Evolutionary conservation across 2,888 invertebrate genomes (phyloP), one percentile per base, ranked within the genome.

Genomic region (Stomorhina lunata): DNA sequence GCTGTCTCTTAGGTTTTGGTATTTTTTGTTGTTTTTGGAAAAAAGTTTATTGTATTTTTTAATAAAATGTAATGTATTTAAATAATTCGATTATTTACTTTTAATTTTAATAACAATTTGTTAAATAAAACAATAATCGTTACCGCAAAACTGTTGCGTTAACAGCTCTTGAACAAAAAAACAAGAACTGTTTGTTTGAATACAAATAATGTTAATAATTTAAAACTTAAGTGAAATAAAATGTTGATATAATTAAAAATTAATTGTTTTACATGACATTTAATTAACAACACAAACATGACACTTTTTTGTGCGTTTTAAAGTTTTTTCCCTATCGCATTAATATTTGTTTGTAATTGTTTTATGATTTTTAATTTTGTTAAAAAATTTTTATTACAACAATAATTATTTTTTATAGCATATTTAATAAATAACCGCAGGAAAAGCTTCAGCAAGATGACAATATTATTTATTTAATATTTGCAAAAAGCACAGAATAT

Each of bases 201-300:
- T 17, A 2, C 4, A 22, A 59, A 72, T 72, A 25, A 40, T n/a
- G 17, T 48, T 55, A 69, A 75, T 55, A 61, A 75, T 73, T 80
- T 68, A 37, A 68, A 71, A 68, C 53, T n/a, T 79, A 32, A 40
- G 10, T 72, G 50, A 65, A 66, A 72, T 43, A 68, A 68, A 73
- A 55, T 77, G 61, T 69, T 77, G 50, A 53, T 50, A 43, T 68
- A 68, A 77, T 77, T 77, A 68, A 68, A 68, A 77, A 40, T 55
- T 75, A 80, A 80, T 80, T 80, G 48, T 80, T 61, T 80, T 53
- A 75, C 63, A 75, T 69, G 63, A 69, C 75, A 69, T 80, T 80
- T 75, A 75, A 80, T 75, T 80, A 80, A 78, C 81, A 77, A 71
- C 27, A 65, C 50, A 81, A 76, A 77, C 37, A 71, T 77, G 76